Evolutionary conservation across 2,888 invertebrate genomes (phyloP), one percentile per base, ranked within the genome.

Genomic region (Tryphoninae sp.): DNA sequence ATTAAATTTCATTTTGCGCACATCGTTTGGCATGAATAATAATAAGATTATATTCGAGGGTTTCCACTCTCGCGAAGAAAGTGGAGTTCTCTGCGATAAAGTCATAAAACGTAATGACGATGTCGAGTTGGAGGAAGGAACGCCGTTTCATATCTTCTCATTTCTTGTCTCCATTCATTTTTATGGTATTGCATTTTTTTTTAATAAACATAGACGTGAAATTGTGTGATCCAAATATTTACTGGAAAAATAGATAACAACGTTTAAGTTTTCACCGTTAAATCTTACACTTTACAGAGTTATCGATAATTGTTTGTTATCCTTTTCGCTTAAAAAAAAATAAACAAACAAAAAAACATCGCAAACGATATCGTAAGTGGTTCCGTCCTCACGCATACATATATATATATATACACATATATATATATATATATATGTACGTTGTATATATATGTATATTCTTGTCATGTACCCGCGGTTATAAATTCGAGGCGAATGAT

Each of bases 241-340:
- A 84, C 81, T 85, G 83, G 65, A 85, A 85, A 84, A 85, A 85
- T 85, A 85, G 83, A 83, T 84, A 84, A 84, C 83, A 85, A 83
- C 83, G 75, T 84, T 84, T 78, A 81, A 83, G 78, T 85, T 83
- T 85, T 75, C 78, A 84, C 78, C 80, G 58, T 84, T 81, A 62
- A 75, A 64, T 75, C 72, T 80, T 78, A 81, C 69, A 78, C 33
- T 79, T 71, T 68, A 65, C 61, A 78, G 65, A 67, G 58, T 68
- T 79, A 76, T 76, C 68, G 61, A 58, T 80, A 53, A 65, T 75
- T 78, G 55, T 80, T 78, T 68, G 64, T 51, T 77, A 42, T 68
- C 23, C 49, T 61, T 61, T 49, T 62, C 19, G 62, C 16, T 61
- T 19, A 26, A 40, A 26, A 49, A 55, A 71, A 23, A 26, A 55